Evolutionary conservation across 2,797 vertebrate genomes (phyloP), one percentile per base, ranked within the genome.

Genomic region (Poecile montanus): DNA sequence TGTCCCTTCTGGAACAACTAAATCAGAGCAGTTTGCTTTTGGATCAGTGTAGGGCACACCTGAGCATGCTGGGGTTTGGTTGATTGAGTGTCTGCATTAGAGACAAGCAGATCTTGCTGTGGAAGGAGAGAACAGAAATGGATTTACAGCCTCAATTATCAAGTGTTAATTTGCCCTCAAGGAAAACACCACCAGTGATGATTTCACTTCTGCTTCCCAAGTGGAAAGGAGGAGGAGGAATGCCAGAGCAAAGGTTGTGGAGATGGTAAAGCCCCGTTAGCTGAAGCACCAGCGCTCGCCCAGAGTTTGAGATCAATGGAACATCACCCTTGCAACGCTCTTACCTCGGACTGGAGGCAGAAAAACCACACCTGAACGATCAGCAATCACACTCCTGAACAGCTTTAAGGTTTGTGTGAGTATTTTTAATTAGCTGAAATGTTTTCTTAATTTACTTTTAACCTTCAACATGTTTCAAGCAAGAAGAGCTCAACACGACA

Each of bases 151-250:
- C 44, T 68, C 4, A 32, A 68, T 36, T 65, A 56, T 2, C 36
- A 27, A 62, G 79, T 11, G 81, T 89, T 92, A 81, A 92, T 71
- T 38, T 36, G 51, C 81, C 51, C 74, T 70, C n/a, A 13, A 66
- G 32, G 42, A 61, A 87, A 93, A 93, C 29, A 61, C 61, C 74
- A 42, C 32, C 30, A 66, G 47, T 5, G 29, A 81, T 4, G 42
- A 70, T 76, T 71, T 70, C 34, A 44, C 1, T 79, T 62, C 51
- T 0, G 29, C 65, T 80, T 60, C 74, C 15, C 3, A 36, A 71
- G 84, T 80, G 93, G 85, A 86, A 73, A 88, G 74, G 67, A 88
- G n/a, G 67, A 88, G n/a, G 36, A 95, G 63, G 38, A 94, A 86
- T 38, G 91, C 74, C 81, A 77, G 0, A 93, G 88, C 51, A 71